Evolutionary conservation across 2,113 vertebrate genomes (phyloP).

Genomic region (Nicator chloris): DNA sequence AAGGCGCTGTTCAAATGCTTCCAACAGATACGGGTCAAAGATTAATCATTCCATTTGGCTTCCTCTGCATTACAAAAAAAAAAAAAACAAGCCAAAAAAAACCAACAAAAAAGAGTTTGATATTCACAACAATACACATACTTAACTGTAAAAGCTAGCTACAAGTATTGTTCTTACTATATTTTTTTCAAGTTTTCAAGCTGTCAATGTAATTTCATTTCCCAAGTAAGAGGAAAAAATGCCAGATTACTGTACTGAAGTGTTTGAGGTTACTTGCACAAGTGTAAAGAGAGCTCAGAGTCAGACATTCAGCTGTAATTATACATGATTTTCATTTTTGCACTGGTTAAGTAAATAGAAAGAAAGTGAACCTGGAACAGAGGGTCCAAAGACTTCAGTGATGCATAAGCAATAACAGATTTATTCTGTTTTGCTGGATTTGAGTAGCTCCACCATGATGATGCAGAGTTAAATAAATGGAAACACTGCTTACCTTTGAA

Average conservation of each 20-base stretch:
- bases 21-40: slow-evolving; percentile 16
- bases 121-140: background rate
- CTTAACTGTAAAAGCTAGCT: background rate
- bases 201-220: background rate
- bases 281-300: background rate
- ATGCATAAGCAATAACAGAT: background rate
- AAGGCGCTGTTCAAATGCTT: slow-evolving; percentile 16
- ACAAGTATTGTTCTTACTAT: background rate
- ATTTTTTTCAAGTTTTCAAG: background rate
- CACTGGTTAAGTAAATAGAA: background rate
- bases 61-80: background rate
- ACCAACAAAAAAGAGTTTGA: too few relatives aligned
- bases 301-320: background rate
- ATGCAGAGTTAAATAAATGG: background rate
- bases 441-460: background rate
- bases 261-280: background rate
- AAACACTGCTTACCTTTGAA: background rate
- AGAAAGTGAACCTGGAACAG: background rate
- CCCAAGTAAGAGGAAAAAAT: background rate
- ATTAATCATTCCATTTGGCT: slow-evolving; percentile 29
- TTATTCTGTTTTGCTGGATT: background rate
- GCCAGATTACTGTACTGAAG: background rate
- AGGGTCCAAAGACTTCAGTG: background rate
- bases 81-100: background rate
- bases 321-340: background rate